Conservation (phyloP, 2,797 vertebrate species). For the Bradypus variegatus region DNA sequence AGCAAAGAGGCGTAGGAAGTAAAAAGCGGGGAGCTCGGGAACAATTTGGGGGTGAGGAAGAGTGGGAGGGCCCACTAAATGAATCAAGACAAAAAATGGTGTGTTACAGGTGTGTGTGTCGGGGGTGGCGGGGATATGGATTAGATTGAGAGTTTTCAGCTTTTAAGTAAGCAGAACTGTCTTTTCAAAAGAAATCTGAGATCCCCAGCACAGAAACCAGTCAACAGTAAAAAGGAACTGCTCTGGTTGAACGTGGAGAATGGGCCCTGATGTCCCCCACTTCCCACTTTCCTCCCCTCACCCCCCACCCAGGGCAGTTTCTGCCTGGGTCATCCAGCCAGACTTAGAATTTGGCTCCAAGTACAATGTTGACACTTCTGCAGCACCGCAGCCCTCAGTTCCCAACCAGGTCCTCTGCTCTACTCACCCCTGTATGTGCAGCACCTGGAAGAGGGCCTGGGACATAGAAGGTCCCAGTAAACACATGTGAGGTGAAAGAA, state of each 20-base stretch:
- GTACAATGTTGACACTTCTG: not conserved
- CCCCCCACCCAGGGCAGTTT: fast-evolving
- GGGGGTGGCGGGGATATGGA: no score
- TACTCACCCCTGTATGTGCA: not conserved
- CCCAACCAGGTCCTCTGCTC: fast-evolving
- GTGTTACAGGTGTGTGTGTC: not conserved
- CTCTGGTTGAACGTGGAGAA: not conserved
- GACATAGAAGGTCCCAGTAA: not conserved
- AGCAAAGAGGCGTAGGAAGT: fast-evolving
- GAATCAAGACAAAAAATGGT: not conserved
- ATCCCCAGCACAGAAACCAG: not conserved
- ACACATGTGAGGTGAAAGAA: not conserved
- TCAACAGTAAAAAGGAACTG: not conserved
- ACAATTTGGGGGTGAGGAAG: not conserved
- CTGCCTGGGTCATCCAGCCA: not conserved
- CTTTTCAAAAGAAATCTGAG: not conserved
- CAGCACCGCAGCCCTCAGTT: not conserved
- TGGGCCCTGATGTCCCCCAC: not conserved
- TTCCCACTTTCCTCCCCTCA: fast-evolving
- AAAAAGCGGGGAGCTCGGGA: not conserved
- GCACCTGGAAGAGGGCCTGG: not conserved
- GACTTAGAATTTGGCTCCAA: not conserved
- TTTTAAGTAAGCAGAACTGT: not conserved
- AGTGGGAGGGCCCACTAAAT: not conserved
- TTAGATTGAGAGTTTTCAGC: not conserved